Conservation (phyloP, 1,140 invertebrate genomes). For the Neodiprion fabricii region DNA sequence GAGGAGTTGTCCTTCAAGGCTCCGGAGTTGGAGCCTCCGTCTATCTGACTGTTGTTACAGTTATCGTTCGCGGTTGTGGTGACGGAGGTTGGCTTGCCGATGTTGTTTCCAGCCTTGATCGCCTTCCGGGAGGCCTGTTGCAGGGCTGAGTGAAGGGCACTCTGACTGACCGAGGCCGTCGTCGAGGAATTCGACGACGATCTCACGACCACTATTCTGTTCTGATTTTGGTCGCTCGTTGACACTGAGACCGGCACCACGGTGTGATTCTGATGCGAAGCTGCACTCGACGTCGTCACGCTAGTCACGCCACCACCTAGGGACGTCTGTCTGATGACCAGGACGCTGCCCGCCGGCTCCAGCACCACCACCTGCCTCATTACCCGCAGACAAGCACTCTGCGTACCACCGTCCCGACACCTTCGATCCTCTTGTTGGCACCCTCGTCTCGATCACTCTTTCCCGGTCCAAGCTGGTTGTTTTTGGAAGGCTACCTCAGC, state of each 20-base stretch:
- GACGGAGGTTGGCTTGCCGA: too few relatives aligned
- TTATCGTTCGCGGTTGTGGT: background rate
- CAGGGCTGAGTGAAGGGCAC: conserved; percentile 18
- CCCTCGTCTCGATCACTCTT: background rate
- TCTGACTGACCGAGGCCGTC: conserved; percentile 37
- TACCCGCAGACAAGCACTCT: conserved; percentile 18
- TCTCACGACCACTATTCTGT: conserved; percentile 58
- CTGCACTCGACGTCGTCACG: conserved; percentile 40
- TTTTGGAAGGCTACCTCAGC: too few relatives aligned
- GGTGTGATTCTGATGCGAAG: conserved; percentile 14
- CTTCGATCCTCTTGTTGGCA: background rate
- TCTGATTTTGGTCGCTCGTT: conserved; percentile 56
- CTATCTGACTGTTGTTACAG: background rate
- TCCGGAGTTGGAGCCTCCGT: background rate
- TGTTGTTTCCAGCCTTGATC: conserved; percentile 14
- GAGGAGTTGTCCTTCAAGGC: conserved; percentile 31
- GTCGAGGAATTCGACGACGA: conserved; percentile 47
- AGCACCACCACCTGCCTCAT: conserved; percentile 60
- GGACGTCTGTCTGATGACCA: conserved; percentile 58
- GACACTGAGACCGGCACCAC: conserved; percentile 18
- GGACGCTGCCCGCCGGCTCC: conserved; percentile 58
- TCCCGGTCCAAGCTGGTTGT: background rate
- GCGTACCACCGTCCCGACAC: background rate
- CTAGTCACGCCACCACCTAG: conserved; percentile 42
- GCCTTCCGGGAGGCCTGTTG: conserved; percentile 8